Percentiles rank a stretch among this genome's conserved stretches.
Conservation (phyloP, 2,113 vertebrate genomes). For the Hippocampus abdominalis region DNA sequence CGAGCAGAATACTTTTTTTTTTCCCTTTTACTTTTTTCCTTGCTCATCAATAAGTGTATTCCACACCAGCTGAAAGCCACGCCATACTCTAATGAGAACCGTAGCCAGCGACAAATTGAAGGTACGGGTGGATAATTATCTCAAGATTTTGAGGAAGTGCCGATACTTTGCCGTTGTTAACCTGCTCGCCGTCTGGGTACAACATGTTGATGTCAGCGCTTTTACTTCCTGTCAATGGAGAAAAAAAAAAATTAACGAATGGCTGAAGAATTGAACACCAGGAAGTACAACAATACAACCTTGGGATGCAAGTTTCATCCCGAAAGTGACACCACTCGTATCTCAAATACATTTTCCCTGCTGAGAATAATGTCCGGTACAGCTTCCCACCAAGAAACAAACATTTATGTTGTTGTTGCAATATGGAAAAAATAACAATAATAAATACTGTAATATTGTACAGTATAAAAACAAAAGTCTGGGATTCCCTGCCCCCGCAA, state of each 20-base stretch:
- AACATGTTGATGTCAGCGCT: not conserved
- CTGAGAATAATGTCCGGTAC: not conserved
- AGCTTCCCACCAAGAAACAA: no score
- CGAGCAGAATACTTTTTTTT: conserved; percentile 34
- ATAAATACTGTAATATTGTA: no score
- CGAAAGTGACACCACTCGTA: no score
- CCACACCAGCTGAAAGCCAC: conserved; percentile 31
- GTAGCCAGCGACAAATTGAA: conserved; percentile 52
- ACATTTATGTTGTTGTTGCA: no score
- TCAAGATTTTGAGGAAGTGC: conserved; percentile 63
- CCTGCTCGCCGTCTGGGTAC: conserved; percentile 46
- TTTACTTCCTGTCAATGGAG: no score
- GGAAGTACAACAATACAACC: not conserved
- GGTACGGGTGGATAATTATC: conserved; percentile 70
- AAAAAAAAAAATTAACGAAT: no score
- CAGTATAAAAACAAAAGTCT: no score
- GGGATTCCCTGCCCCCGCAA: no score
- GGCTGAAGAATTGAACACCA: not conserved
- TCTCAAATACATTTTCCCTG: not conserved
- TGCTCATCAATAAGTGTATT: conserved; percentile 49
- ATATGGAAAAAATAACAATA: no score
- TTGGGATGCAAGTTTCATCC: not conserved
- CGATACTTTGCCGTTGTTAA: conserved; percentile 57
- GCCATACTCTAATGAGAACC: conserved; percentile 50
- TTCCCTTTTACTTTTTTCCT: conserved; percentile 9